A percentile compares a stretch with the other conserved stretches of the same genome.
phyloP scores from a whole-genome alignment of 2,888 invertebrate species.

The Philopedon plagiatum region DNA sequence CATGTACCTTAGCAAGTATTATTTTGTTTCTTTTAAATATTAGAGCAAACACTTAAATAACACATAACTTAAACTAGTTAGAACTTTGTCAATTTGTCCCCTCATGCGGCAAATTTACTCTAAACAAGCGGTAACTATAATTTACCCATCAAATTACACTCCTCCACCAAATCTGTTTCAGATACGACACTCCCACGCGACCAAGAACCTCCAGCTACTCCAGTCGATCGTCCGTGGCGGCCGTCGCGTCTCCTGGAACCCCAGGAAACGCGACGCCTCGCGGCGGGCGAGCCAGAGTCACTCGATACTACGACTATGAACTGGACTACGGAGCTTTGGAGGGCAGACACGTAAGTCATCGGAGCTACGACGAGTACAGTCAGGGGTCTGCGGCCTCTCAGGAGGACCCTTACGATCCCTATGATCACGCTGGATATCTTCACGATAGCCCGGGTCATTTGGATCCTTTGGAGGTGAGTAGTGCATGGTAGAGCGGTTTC shows the following conservation, averaged over 20 bases:
- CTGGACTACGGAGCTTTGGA: slow-evolving; percentile 68
- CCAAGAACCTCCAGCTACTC: slow-evolving; percentile 74
- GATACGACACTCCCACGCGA: slow-evolving; percentile 75
- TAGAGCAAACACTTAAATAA: too few relatives aligned
- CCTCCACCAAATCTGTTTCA: slow-evolving; percentile 58
- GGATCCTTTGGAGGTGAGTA: slow-evolving; percentile 62
- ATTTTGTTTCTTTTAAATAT: too few relatives aligned
- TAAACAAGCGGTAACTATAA: too few relatives aligned
- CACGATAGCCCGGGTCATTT: slow-evolving; percentile 68
- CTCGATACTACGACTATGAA: slow-evolving; percentile 64
- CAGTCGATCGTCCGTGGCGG: slow-evolving; percentile 70
- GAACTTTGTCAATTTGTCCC: too few relatives aligned
- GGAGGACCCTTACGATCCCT: slow-evolving; percentile 71
- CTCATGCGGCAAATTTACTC: too few relatives aligned
- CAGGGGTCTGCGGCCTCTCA: slow-evolving; percentile 78
- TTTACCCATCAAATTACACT: too few relatives aligned
- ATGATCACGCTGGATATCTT: slow-evolving; percentile 68
- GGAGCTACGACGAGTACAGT: slow-evolving; percentile 82
- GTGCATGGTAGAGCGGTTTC: too few relatives aligned
- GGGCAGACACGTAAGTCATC: slow-evolving; percentile 70
- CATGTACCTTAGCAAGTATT: too few relatives aligned
- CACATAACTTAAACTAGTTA: too few relatives aligned
- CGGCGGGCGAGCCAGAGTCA: slow-evolving; percentile 68
- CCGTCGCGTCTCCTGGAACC: slow-evolving; percentile 72
- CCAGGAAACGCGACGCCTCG: slow-evolving; percentile 68